These are phyloP conservation scores for Drosophila demipolita DNA, from an alignment of 2,888 invertebrate species.

Conservation along the genomic window DNA sequence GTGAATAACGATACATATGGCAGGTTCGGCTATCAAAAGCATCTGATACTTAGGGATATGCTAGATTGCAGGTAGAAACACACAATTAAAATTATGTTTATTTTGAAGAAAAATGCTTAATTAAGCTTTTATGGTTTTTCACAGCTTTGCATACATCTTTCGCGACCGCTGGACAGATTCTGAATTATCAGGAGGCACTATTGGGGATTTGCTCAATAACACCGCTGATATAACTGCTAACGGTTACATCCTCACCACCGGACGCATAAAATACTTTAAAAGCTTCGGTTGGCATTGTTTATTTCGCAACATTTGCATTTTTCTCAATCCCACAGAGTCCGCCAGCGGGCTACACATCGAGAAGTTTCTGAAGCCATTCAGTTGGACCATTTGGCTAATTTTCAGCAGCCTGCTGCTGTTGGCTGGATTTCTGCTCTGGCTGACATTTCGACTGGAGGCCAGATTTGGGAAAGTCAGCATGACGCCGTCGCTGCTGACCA, in stretches of 20 bases:
- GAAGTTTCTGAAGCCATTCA: slow-evolving; percentile 87
- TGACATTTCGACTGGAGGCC: slow-evolving; percentile 80
- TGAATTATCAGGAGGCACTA: slow-evolving; percentile 72
- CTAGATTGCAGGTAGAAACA: slow-evolving; percentile 74
- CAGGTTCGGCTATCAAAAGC: slow-evolving; percentile 69
- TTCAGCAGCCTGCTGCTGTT: slow-evolving; percentile 83
- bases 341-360: slow-evolving; percentile 86
- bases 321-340: slow-evolving; percentile 86
- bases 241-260: slow-evolving; percentile 49
- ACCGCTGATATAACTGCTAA: slow-evolving; percentile 67
- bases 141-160: slow-evolving; percentile 63
- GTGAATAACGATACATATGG: slow-evolving; percentile 65
- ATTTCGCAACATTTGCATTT: slow-evolving; percentile 86
- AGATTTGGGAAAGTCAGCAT: slow-evolving; percentile 20
- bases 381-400: slow-evolving; percentile 86
- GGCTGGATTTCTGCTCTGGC: slow-evolving; percentile 81
- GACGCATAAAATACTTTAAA: slow-evolving; percentile 56
- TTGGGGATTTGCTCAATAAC: slow-evolving; percentile 69
- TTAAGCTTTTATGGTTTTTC: background rate
- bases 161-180: slow-evolving; percentile 71
- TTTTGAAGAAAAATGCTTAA: background rate
- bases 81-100: background rate
- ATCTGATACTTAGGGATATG: slow-evolving; percentile 62
- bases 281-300: slow-evolving; percentile 53
- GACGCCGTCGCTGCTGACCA: slow-evolving; percentile 77